phyloP scores from a whole-genome alignment of 2,797 vertebrate genomes.

The Squalus acanthias region DNA sequence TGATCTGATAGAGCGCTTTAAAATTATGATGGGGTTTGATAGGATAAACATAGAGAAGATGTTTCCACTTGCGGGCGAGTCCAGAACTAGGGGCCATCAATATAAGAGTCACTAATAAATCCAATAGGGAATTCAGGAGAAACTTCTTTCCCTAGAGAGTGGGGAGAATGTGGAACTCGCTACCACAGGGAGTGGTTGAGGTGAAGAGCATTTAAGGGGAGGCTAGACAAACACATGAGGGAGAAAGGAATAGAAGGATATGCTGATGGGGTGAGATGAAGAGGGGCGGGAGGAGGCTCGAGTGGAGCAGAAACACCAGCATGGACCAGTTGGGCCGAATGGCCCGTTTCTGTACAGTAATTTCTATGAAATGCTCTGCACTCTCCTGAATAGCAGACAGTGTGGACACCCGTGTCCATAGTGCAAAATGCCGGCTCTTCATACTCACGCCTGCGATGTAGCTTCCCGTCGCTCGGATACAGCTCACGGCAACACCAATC shows the following conservation, averaged over 20 bases:
- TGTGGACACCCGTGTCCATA: background rate
- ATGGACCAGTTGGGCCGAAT: background rate
- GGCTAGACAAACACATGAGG: background rate
- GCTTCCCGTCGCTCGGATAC: slow-evolving; percentile 89
- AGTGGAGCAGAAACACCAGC: background rate
- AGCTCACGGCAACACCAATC: slow-evolving; percentile 90
- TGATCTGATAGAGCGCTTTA: background rate
- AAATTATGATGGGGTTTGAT: background rate
- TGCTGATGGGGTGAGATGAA: background rate
- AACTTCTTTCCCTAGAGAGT: background rate
- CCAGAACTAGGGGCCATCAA: background rate
- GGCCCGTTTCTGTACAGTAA: background rate
- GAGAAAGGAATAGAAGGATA: background rate
- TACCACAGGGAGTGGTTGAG: background rate
- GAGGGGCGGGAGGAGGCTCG: background rate
- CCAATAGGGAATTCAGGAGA: background rate
- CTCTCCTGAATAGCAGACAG: too few species aligned
- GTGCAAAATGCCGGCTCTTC: background rate
- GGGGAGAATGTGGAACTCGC: background rate
- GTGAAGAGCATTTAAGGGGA: background rate
- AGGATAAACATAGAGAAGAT: background rate
- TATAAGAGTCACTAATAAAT: background rate
- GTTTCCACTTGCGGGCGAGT: background rate
- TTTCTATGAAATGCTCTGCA: background rate
- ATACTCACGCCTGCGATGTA: slow-evolving; percentile 86